Evolutionary conservation across 2,797 vertebrate species (phyloP), one percentile per base, ranked within the genome.

Genomic region (Chanos chanos): DNA sequence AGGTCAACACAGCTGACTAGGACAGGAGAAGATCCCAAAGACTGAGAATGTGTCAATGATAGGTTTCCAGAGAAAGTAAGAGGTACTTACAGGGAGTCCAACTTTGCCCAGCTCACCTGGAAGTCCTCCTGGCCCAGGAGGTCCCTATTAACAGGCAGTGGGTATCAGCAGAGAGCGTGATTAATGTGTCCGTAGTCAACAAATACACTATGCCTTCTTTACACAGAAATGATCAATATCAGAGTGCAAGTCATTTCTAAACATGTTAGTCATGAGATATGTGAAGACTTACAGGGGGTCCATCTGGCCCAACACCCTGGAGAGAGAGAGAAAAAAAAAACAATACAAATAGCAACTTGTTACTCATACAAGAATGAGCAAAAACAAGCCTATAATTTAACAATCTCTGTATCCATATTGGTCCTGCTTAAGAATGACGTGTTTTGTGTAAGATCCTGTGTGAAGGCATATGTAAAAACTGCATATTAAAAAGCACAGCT

Each of bases 231-330:
- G 19, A 37, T 34, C 5, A 1, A 34, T 1, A 24, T 10, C 37
- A 54, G 40, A 21, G 7, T 22, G 39, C 12, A 22, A 12, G 7
- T 1, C n/a, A 12, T 27, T 22, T 58, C 10, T 51, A 4, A 12
- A 30, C 13, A n/a, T 21, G 49, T 25, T 5, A 10, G 1, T 30
- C 3, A 33, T 25, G 8, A 53, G 37, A 25, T 12, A 28, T 24
- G 21, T 37, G 31, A n/a, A 15, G 67, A 94, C 95, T 91, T 87
- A 98, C 97, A 54, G 84, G 81, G 31, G 89, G 77, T 81, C 96
- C 97, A 78, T 94, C 90, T 68, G 89, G 83, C 4, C 95, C 96
- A 67, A 92, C 88, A 62, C 95, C 95, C 97, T 99, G 66, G 71
- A 76, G n/a, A 78, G 75, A 62, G 61, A 77, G 24, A 77, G 15